Percentiles rank a stretch among this genome's conserved stretches.
phyloP scores from a whole-genome alignment of 2,113 vertebrate genomes.

The Callipepla squamata region DNA sequence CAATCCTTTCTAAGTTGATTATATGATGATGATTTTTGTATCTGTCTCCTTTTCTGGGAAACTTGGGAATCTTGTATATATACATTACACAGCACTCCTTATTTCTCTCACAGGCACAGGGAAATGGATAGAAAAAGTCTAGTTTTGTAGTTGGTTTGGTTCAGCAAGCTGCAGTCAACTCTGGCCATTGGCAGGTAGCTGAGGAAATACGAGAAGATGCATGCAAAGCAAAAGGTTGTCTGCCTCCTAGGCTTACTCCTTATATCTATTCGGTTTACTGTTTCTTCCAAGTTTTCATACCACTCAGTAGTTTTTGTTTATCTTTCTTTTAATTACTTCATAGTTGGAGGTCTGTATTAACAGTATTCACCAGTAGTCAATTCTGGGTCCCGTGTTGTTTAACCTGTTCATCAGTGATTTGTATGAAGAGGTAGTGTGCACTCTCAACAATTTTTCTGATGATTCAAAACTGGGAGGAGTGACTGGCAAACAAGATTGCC shows the following conservation, averaged over 20 bases:
- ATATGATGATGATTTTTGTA: neutral
- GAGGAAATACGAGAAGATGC: neutral
- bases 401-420: neutral
- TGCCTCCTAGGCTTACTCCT: neutral
- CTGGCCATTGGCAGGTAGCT: neutral
- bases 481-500: neutral
- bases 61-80: neutral
- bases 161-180: neutral
- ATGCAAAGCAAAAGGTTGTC: neutral
- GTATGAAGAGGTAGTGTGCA: neutral
- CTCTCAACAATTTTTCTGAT: neutral
- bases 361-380: neutral
- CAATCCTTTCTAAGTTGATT: neutral
- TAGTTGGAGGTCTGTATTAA: neutral
- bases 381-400: neutral
- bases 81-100: fast-evolving
- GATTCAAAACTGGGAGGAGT: neutral
- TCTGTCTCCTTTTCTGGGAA: neutral
- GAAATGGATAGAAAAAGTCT: neutral
- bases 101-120: neutral
- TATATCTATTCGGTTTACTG: neutral
- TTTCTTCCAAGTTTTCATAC: neutral
- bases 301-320: neutral
- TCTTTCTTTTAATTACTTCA: neutral
- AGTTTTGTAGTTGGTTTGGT: neutral